These are phyloP conservation scores for Proterorhinus semilunaris DNA, from an alignment of 2,113 vertebrate genomes.

Conservation along the genomic window DNA sequence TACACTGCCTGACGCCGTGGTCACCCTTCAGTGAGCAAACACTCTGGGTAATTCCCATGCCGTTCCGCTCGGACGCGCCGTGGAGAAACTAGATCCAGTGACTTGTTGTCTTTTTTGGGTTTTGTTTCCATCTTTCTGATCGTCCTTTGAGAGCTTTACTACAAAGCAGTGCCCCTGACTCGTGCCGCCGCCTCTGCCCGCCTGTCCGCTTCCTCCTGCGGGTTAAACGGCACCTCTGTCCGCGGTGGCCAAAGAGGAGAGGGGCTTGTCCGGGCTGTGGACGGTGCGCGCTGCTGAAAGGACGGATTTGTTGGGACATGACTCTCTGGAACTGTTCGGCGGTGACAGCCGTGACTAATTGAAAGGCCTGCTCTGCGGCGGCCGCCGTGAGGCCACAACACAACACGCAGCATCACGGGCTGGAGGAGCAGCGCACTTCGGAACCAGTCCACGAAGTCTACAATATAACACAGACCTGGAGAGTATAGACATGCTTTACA, in stretches of 20 bases:
- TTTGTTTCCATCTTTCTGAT: conserved; percentile 64
- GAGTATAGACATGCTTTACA: too few relatives aligned
- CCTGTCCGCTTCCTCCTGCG: neutral
- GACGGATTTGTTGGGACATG: conserved; percentile 53
- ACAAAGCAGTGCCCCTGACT: conserved; percentile 60
- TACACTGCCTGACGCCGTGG: conserved; percentile 33
- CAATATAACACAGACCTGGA: neutral
- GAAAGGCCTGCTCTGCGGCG: conserved; percentile 8
- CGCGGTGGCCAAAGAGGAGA: conserved; percentile 27
- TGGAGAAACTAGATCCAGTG: conserved; percentile 83
- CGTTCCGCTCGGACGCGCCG: conserved; percentile 81
- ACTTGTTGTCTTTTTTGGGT: conserved; percentile 27
- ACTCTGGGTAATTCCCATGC: conserved; percentile 55
- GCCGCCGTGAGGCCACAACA: neutral
- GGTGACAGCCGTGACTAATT: conserved; percentile 55
- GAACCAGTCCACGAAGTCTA: neutral
- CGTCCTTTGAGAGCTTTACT: conserved; percentile 67
- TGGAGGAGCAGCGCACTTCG: neutral
- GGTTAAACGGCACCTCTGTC: conserved; percentile 13
- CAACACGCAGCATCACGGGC: neutral
- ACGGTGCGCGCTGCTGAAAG: conserved; percentile 59
- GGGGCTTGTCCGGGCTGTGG: conserved; percentile 23
- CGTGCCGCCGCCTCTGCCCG: conserved; percentile 17
- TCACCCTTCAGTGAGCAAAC: conserved; percentile 80
- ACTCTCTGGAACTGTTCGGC: conserved; percentile 46